Base-by-base conservation (phyloP, 2,888 invertebrate genomes). In the Melanophora roralis region DNA sequence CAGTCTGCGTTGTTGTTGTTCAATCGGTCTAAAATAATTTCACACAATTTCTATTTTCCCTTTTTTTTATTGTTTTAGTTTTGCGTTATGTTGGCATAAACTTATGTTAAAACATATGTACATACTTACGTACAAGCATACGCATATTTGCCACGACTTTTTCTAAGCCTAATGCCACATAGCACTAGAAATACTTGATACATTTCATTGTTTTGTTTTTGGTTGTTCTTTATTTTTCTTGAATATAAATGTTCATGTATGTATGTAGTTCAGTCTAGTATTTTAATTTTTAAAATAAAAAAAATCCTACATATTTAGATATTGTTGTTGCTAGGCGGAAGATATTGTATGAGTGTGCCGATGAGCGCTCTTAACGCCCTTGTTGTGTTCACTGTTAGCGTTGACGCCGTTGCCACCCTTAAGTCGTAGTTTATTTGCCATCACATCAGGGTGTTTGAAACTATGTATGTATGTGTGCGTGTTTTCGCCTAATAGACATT, bases 321-420 rank as follows among this genome's bases (percentile, higher is more conserved):
- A n/a, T n/a, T 27, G n/a, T 80, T 82, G 85, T 85, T 84, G 83
- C 85, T 83, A 84, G 82, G 84, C 84, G 85, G 85, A 84, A 83
- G 83, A 38, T 65, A 76, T 81, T 67, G 2, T 65, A 80, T 81
- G 81, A 78, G 71, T 81, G 68, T 81, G 27, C 6, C 6, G 27
- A 5, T 6, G 27, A 73, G 38, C 38, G 64, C 60, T 74, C 43
- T 81, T 67, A 74, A 62, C 69, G 74, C 74, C 45, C 14, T 19
- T n/a, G n/a, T n/a, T 43, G 34, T 43, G 3, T 27, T 27, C 27
- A n/a, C n/a, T n/a, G 27, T 27, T 27, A 6, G 6, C 55, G 71
- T 43, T 49, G 19, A n/a, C 68, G 62, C n/a, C 36, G 40, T n/a
- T 34, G 40, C 23, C 55, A 27, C 23, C 57, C 16, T 68, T 47